phyloP scores from a whole-genome alignment of 2,888 invertebrate genomes.

The Zhuqinia jingwanae region DNA sequence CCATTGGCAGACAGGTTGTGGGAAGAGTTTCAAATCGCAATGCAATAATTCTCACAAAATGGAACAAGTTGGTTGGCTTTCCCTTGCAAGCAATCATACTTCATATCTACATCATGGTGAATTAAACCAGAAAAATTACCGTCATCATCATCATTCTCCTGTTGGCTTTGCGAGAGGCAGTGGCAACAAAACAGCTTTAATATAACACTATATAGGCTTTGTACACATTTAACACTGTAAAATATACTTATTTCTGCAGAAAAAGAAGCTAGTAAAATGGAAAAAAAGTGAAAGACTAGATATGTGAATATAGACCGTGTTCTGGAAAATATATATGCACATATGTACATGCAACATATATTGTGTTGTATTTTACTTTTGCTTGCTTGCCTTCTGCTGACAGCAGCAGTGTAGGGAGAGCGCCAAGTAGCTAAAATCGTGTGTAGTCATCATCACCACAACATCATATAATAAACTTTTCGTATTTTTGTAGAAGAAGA shows the following conservation, averaged over 20 bases:
- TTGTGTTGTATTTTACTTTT: too few species aligned
- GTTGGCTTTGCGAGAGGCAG: slow-evolving; percentile 21
- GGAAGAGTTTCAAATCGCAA: slow-evolving; percentile 59
- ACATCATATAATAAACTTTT: too few species aligned
- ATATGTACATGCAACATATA: too few species aligned
- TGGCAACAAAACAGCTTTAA: neutral
- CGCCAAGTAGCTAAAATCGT: too few species aligned
- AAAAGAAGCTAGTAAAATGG: slow-evolving; percentile 5
- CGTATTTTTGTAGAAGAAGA: too few species aligned
- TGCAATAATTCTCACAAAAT: slow-evolving; percentile 66
- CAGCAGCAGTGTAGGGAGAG: too few species aligned
- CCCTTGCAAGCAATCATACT: slow-evolving; percentile 27
- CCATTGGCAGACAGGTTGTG: slow-evolving; percentile 66
- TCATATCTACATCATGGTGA: slow-evolving; percentile 24
- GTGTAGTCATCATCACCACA: too few species aligned
- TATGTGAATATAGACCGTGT: too few species aligned
- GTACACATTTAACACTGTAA: too few species aligned
- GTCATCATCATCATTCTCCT: neutral
- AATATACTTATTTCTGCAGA: neutral
- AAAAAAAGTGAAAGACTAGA: too few species aligned
- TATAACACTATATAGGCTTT: too few species aligned
- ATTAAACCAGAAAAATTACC: slow-evolving; percentile 25
- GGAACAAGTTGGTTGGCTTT: slow-evolving; percentile 69
- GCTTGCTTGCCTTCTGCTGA: slow-evolving; percentile 7
- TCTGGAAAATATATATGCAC: too few species aligned